Conservation (phyloP, 2,888 invertebrate genomes). For the Drosophila fulvimacula region DNA sequence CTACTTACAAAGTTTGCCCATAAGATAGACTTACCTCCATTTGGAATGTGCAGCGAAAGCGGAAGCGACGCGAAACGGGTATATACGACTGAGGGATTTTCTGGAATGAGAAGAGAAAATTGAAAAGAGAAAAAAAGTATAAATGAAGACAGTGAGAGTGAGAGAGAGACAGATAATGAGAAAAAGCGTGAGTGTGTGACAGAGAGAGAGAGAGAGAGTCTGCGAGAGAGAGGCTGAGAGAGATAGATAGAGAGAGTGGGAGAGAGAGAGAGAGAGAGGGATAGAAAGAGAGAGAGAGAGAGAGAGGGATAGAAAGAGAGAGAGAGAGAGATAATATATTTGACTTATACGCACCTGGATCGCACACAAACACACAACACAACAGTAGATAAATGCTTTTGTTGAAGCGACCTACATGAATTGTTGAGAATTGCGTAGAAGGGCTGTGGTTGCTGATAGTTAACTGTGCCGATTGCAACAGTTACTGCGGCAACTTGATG, state of each 20-base stretch:
- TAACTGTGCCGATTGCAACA: neutral
- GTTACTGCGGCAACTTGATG: too few relatives aligned
- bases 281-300: too few relatives aligned
- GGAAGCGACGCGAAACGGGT: neutral
- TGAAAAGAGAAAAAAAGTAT: neutral
- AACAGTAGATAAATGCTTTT: too few relatives aligned
- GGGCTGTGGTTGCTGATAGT: neutral
- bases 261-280: too few relatives aligned
- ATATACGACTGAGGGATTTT: conserved; percentile 2
- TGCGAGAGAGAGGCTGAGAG: neutral
- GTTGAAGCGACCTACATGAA: neutral
- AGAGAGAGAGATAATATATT: too few relatives aligned
- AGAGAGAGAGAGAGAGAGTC: neutral
- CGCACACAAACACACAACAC: too few relatives aligned
- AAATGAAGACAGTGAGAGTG: too few relatives aligned
- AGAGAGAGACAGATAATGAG: neutral
- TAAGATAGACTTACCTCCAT: conserved; percentile 48
- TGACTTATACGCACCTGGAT: too few relatives aligned
- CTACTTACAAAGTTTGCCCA: conserved; percentile 57
- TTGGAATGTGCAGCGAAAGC: neutral
- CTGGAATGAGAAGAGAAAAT: neutral
- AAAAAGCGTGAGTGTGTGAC: neutral
- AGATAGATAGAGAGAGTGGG: neutral
- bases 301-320: neutral
- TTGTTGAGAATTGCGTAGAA: conserved; percentile 9